Conservation (phyloP, 1,140 invertebrate genomes). For the Lordiphosa collinella region DNA sequence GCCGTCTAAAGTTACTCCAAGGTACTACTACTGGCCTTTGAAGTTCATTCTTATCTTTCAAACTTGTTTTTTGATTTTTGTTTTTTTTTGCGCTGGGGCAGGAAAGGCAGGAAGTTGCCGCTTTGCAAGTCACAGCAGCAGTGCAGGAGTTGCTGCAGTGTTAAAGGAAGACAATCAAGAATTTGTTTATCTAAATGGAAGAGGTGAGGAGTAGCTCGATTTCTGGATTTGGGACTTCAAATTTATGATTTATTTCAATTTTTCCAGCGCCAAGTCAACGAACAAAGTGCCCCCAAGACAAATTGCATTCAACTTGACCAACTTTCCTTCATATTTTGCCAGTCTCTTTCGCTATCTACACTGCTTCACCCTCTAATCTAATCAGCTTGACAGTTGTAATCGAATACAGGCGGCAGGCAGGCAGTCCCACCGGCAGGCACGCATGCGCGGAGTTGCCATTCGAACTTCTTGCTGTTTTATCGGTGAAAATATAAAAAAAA, state of each 20-base stretch:
- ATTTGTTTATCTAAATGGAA: slow-evolving; percentile 2
- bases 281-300: neutral
- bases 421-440: slow-evolving; percentile 22
- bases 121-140: neutral
- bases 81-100: neutral
- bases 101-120: neutral
- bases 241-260: neutral
- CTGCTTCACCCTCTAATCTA: slow-evolving; percentile 26
- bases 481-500: slow-evolving; percentile 24
- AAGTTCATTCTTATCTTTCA: slow-evolving; percentile 11
- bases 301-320: neutral
- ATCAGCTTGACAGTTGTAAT: slow-evolving; percentile 57
- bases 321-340: slow-evolving; percentile 6
- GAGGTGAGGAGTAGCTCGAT: neutral
- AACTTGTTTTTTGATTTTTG: slow-evolving; percentile 36
- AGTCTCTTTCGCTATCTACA: slow-evolving; percentile 4
- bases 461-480: slow-evolving; percentile 43
- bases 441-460: slow-evolving; percentile 16
- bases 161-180: neutral
- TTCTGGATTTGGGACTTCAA: slow-evolving; percentile 11
- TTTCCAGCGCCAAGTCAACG: neutral
- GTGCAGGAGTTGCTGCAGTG: neutral
- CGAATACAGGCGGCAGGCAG: slow-evolving; percentile 44
- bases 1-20: neutral
- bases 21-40: neutral